Percentiles rank a stretch among this genome's conserved stretches.
Conservation (phyloP, 2,797 vertebrate species). For the Poecile montanus region DNA sequence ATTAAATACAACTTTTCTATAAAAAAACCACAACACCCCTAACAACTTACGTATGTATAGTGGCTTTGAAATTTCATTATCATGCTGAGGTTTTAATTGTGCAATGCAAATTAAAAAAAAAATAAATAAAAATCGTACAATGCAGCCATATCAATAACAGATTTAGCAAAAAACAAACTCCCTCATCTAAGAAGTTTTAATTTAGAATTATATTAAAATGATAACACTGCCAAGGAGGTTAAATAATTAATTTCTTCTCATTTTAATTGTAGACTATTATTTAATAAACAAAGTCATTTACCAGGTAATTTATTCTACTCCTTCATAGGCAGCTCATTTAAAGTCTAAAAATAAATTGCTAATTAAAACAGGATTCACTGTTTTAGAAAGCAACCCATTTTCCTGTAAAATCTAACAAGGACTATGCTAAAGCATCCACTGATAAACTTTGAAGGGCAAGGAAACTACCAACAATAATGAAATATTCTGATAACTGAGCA, state of each 20-base stretch:
- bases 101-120: constrained; percentile 74
- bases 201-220: constrained; percentile 75
- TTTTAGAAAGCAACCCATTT: constrained; percentile 70
- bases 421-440: neutral
- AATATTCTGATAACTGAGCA: constrained; percentile 34
- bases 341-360: constrained; percentile 73
- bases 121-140: constrained; percentile 74
- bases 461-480: constrained; percentile 24
- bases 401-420: constrained; percentile 51
- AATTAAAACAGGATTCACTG: constrained; percentile 69
- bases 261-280: constrained; percentile 76
- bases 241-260: constrained; percentile 72
- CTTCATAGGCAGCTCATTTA: constrained; percentile 63
- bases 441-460: constrained; percentile 49
- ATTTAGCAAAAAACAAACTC: constrained; percentile 69
- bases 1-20: constrained; percentile 53
- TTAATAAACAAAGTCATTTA: constrained; percentile 76
- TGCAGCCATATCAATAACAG: constrained; percentile 74
- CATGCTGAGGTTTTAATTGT: constrained; percentile 77
- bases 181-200: constrained; percentile 64
- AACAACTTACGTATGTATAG: neutral
- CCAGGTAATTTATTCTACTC: constrained; percentile 72
- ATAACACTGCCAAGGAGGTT: constrained; percentile 64
- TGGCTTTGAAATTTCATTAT: constrained; percentile 54
- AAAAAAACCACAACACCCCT: neutral